Evolutionary conservation across 2,888 invertebrate species (phyloP), one percentile per base, ranked within the genome.

Genomic region (Oligia strigilis): DNA sequence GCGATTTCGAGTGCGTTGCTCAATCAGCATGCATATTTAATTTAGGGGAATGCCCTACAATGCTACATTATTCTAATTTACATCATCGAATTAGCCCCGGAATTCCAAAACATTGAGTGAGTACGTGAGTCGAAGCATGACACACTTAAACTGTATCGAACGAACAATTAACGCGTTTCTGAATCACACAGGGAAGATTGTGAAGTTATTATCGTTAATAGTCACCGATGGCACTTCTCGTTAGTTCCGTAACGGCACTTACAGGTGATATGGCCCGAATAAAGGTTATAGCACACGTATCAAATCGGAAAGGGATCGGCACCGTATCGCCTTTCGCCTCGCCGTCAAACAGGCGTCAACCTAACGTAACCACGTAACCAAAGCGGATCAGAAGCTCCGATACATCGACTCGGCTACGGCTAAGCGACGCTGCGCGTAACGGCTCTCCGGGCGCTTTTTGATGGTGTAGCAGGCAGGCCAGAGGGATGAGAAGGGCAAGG

Each of bases 151-250:
- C 62, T 69, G 46, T 76, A 62, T 80, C 65, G 0, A 62, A 80
- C 23, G 46, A 29, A 82, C 55, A 29, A 43, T 69, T 69, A 67
- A 46, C 76, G 29, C 4, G 36, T 55, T 67, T 72, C 23, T 72
- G 70, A 83, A 55, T 83, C 71, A 81, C 9, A 64, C 13, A 62
- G 29, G 66, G 67, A 72, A 81, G 83, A 77, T 81, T 46, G n/a
- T 55, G 14, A 72, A 72, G 55, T 60, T 55, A 46, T 55, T 66
- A 70, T 75, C 64, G 14, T 40, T 82, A 67, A 75, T 75, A 80
- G 82, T 69, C 82, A 76, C 36, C 9, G 23, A 14, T 46, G 29
- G 40, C 23, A 29, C 6, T 64, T 49, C 62, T 70, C 6, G 73
- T 81, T 29, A 36, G 64, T 65, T 14, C 46, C 19, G 52, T 55